phyloP scores from a whole-genome alignment of 2,888 invertebrate species.

The Rapana venosa region DNA sequence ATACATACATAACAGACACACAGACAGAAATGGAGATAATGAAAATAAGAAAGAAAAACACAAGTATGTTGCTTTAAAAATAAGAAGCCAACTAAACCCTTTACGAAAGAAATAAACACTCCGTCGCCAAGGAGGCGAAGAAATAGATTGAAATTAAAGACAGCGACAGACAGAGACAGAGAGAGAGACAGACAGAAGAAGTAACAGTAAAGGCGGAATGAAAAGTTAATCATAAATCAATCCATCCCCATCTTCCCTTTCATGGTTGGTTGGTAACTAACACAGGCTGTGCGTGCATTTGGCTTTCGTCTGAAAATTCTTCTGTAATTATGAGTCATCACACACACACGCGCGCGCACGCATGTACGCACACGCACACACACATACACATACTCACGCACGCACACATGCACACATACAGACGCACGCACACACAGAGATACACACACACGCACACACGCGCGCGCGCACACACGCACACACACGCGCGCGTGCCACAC shows the following conservation, averaged over 20 bases:
- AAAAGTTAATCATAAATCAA: background rate
- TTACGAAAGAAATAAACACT: no score
- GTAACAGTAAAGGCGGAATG: background rate
- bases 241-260: no score
- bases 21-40: background rate
- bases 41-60: no score
- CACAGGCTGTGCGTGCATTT: no score
- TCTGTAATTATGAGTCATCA: background rate
- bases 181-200: background rate
- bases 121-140: no score
- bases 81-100: no score
- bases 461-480: background rate
- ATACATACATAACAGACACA: background rate
- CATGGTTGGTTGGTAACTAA: no score
- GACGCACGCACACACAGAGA: slow-evolving; percentile 27
- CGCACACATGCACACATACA: slow-evolving; percentile 30
- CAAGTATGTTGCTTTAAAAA: no score
- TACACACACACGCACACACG: background rate
- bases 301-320: no score
- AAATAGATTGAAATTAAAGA: no score
- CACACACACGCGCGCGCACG: background rate
- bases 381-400: background rate
- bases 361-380: background rate
- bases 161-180: background rate
- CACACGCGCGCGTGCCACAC: no score